Conservation (phyloP, 1,140 invertebrate genomes). For the Ostrea edulis region DNA sequence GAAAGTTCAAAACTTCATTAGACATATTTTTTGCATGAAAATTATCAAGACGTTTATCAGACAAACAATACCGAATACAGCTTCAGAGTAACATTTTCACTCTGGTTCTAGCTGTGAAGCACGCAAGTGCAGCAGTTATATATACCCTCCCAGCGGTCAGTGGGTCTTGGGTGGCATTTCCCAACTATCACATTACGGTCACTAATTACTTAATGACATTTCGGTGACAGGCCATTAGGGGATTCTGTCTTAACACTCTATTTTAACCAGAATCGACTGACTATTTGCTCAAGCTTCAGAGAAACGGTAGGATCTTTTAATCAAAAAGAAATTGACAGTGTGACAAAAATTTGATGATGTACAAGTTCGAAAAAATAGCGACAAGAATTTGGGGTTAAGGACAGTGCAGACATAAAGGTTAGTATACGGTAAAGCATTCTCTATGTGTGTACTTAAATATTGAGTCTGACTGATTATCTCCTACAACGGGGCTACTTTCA, state of each 20-base stretch:
- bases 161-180: not conserved
- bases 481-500: too few relatives aligned
- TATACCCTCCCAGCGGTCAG: slow-evolving; percentile 1
- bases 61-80: too few relatives aligned
- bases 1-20: too few relatives aligned
- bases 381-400: not conserved
- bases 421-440: not conserved
- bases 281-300: not conserved
- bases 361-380: not conserved
- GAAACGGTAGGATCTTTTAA: not conserved
- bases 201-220: slow-evolving; percentile 29
- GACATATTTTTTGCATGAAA: too few relatives aligned
- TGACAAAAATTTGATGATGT: not conserved
- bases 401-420: not conserved
- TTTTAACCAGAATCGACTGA: slow-evolving; percentile 12
- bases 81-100: too few relatives aligned
- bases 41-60: too few relatives aligned
- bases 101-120: not conserved
- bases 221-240: slow-evolving; percentile 27
- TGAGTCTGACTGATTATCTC: too few relatives aligned
- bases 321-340: not conserved
- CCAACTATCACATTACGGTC: not conserved
- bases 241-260: not conserved
- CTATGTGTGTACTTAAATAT: too few relatives aligned
- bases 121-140: not conserved